A percentile compares a stretch with the other conserved stretches of the same genome.
Evolutionary conservation across 2,113 vertebrate species (phyloP).

Genomic region (Seriola dumerili): DNA sequence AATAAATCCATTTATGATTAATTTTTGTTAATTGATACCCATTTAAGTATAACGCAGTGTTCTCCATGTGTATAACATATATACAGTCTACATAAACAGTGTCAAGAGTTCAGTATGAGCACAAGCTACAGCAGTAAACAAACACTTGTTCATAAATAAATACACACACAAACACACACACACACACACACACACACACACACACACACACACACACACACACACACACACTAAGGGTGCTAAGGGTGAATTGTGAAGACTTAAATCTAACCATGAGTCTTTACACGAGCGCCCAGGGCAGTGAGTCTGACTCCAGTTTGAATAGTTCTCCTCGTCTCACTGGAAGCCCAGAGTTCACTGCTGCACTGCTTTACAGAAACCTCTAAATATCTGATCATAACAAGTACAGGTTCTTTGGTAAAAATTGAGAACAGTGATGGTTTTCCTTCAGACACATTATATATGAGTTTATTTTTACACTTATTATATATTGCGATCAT

Average conservation of each 20-base stretch:
- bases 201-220: background rate
- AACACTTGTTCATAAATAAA: slow-evolving; percentile 51
- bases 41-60: slow-evolving; percentile 13
- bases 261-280: slow-evolving; percentile 26
- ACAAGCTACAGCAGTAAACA: slow-evolving; percentile 33
- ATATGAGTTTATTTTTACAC: background rate
- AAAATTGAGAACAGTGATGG: background rate
- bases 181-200: background rate
- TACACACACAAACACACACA: slow-evolving; percentile 8
- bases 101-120: slow-evolving; percentile 43
- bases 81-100: slow-evolving; percentile 17
- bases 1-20: slow-evolving; percentile 21
- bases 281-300: slow-evolving; percentile 39
- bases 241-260: slow-evolving; percentile 23
- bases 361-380: slow-evolving; percentile 19
- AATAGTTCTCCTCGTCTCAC: slow-evolving; percentile 18
- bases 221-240: background rate
- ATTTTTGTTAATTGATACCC: slow-evolving; percentile 8
- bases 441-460: background rate
- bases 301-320: slow-evolving; percentile 36
- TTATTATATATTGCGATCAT: background rate
- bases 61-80: background rate
- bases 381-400: slow-evolving; percentile 40
- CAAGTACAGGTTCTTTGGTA: background rate
- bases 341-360: slow-evolving; percentile 9